Evolutionary conservation across 1,140 invertebrate genomes (phyloP), one percentile per base, ranked within the genome.

Genomic region (Eciton burchellii): DNA sequence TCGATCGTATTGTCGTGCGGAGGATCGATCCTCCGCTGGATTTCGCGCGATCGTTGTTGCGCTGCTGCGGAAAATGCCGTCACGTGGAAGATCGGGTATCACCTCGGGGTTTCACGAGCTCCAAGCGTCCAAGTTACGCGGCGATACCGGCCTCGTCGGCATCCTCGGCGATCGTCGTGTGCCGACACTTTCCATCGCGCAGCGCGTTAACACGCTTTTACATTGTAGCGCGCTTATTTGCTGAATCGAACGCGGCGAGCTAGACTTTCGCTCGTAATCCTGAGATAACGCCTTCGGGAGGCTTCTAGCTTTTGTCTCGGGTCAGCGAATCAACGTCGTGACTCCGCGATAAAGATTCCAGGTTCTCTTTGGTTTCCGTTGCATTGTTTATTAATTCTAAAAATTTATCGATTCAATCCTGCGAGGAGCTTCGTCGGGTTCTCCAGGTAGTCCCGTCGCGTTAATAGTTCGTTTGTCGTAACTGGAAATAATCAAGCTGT

Each of bases 121-220:
- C 16, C 6, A 63, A n/a, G 29, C 14, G 54, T 66, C 47, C 9
- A 45, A 79, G 49, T 26, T 77, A 77, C 56, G 60, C 63, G 47
- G 35, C 35, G 35, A 35, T 56, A n/a, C 35, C 47, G 41, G 21
- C 21, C 35, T 68, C 19, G 57, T 62, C 72, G 71, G 45, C 71
- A 60, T n/a, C n/a, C n/a, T n/a, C n/a, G n/a, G n/a, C n/a, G n/a
- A n/a, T 74, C 35, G 26, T 68, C 68, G 63, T 49, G 59, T 29
- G 72, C 57, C 57, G 43, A 49, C 43, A 70, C 63, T 70, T 70
- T 79, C 63, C 3, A 56, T 35, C 14, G 41, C 4, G 47, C 45
- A 19, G 29, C 52, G 52, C 47, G 26, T 77, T 66, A 68, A 79
- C n/a, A 29, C 35, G 35, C n/a, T 79, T 70, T 29, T 68, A 35